Conservation (phyloP, 2,888 invertebrate species). For the Polydrusus pterygomalis region DNA sequence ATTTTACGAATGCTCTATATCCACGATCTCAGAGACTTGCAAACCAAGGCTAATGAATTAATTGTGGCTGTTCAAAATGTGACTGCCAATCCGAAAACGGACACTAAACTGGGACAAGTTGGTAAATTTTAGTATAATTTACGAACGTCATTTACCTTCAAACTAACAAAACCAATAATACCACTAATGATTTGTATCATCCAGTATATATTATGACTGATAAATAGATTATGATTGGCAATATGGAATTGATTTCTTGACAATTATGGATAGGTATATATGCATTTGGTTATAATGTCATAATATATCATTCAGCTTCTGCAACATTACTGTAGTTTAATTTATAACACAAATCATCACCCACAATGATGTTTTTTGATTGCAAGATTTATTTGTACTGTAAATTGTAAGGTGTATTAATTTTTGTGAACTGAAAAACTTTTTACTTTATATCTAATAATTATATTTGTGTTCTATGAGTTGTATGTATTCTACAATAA, state of each 20-base stretch:
- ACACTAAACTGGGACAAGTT: conserved; percentile 94
- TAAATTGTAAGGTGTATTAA: background rate
- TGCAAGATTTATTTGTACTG: background rate
- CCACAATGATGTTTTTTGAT: background rate
- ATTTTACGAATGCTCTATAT: conserved; percentile 88
- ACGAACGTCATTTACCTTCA: no score
- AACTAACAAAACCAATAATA: no score
- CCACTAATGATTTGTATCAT: background rate
- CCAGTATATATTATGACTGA: background rate
- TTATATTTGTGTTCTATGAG: conserved; percentile 8
- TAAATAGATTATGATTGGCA: no score
- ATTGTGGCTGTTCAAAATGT: conserved; percentile 93
- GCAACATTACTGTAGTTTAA: background rate
- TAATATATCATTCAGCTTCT: no score
- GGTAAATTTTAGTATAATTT: conserved; percentile 74
- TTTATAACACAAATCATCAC: background rate
- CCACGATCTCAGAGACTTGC: conserved; percentile 88
- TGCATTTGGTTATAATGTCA: background rate
- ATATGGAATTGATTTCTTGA: no score
- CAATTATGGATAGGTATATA: background rate
- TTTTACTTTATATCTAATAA: conserved; percentile 15
- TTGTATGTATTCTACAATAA: conserved; percentile 28
- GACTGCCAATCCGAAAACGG: conserved; percentile 98
- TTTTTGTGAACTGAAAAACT: background rate
- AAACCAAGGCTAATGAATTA: conserved; percentile 95